Evolutionary conservation across 2,797 vertebrate genomes (phyloP), one percentile per base, ranked within the genome.

Genomic region (Chelmon rostratus): DNA sequence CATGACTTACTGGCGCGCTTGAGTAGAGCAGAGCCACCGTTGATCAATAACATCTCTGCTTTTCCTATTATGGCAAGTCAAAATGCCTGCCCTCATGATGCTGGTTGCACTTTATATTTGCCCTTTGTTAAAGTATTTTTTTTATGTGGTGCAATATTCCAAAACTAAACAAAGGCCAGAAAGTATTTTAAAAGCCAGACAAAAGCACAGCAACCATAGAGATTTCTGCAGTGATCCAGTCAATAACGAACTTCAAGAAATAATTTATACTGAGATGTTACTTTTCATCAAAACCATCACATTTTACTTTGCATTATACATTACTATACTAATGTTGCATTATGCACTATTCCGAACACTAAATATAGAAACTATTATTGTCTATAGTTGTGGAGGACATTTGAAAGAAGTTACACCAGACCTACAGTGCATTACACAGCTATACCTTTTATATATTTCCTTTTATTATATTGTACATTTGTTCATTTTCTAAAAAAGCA

Each of bases 401-500:
- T 35, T 70, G 21, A 49, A 28, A 58, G 58, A 33, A 35, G 8
- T 31, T 35, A 19, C 15, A 35, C 35, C 67, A 49, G 28, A 68
- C 11, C n/a, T 8, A 11, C 49, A 5, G 7, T 13, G 49, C 28
- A 37, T 47, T 47, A 21, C 19, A n/a, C n/a, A 21, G 9, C 50
- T 6, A 12, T 33, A 53, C 23, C 25, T 31, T 5, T 21, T 13
- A 19, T 16, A 52, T 3, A n/a, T 52, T 31, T 31, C 0, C 25
- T 56, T 67, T 58, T 42, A 23, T 19, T 44, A 44, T 8, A 28
- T n/a, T n/a, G 31, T 35, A n/a, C 15, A 28, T 65, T 46, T 58
- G 71, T 61, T 62, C 49, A 15, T 46, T 35, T 56, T 38, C n/a
- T 21, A 37, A 64, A 70, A 53, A 31, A 59, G 31, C 38, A 46